Base-by-base conservation (phyloP, 1,140 invertebrate species). In the Radopholus similis region DNA sequence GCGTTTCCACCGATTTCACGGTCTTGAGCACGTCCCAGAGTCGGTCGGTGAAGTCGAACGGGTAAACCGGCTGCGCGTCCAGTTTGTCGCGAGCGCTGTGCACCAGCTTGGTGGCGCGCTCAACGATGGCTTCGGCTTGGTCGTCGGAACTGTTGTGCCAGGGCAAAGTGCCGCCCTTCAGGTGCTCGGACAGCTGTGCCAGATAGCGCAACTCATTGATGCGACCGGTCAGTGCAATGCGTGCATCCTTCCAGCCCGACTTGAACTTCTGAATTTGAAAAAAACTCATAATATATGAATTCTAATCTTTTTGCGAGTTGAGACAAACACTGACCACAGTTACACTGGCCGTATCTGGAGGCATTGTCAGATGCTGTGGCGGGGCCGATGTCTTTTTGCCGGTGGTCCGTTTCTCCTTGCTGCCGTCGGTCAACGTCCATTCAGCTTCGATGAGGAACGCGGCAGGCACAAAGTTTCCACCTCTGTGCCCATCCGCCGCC, bases 31-130 rank as follows among this genome's bases (percentile, higher is more conserved):
- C 42, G 34, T 68, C 62, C 66, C 66, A 68, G n/a, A 68, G 53
- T 32, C 42, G 66, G 11, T 68, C 66, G 34, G 66, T 68, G 55
- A 68, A 67, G n/a, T 67, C 65, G 18, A 68, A 68, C 8, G 65
- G 62, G 37, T 18, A 60, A 11, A 68, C n/a, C 42, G 62, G 54
- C 32, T 68, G 47, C 23, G 62, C 28, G 40, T 68, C 66, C 6
- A 30, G 5, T 40, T 40, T 38, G 9, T 63, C 37, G 6, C 44
- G 34, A 26, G 64, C 65, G 30, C 34, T 42, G 11, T 54, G 28
- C 5, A 68, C 64, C n/a, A 68, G 18, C 9, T 68, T 18, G n/a
- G 35, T 32, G 1, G 65, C 64, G 1, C 56, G 63, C 1, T 18
- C 32, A 8, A 68, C 15, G 18, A 68, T 15, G 3, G 37, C 49